A percentile compares a stretch with the other conserved stretches of the same genome.
Conservation (phyloP, 2,113 vertebrate genomes). For the Elgaria multicarinata region DNA sequence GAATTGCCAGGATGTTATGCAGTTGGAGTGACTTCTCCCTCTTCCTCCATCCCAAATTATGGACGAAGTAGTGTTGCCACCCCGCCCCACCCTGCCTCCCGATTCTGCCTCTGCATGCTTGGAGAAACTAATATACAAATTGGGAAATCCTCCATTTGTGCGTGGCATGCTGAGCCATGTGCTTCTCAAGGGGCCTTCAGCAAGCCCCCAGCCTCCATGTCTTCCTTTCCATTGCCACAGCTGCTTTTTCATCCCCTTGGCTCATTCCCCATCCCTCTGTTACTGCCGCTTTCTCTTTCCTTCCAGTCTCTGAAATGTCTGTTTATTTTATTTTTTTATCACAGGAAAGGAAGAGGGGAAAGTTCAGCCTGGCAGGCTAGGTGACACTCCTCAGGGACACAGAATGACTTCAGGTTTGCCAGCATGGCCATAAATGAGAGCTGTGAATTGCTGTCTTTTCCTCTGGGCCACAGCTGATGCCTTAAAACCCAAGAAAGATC, state of each 20-base stretch:
- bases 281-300: not conserved
- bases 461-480: not conserved
- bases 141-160: not conserved
- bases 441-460: not conserved
- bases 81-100: too few relatives aligned
- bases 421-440: not conserved
- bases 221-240: not conserved
- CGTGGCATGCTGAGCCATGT: not conserved
- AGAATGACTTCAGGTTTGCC: not conserved
- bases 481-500: not conserved
- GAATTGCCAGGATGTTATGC: not conserved
- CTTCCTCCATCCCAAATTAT: not conserved
- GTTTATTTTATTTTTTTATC: not conserved
- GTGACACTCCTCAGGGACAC: too few relatives aligned
- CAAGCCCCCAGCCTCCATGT: not conserved
- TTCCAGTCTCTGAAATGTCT: not conserved
- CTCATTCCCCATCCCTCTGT: too few relatives aligned
- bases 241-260: not conserved
- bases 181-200: not conserved
- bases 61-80: not conserved
- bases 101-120: not conserved
- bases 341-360: too few relatives aligned
- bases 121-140: not conserved
- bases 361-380: not conserved
- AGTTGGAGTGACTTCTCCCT: not conserved